These are phyloP conservation scores for Agelastica alni DNA, from an alignment of 2,888 invertebrate genomes.

Conservation along the genomic window DNA sequence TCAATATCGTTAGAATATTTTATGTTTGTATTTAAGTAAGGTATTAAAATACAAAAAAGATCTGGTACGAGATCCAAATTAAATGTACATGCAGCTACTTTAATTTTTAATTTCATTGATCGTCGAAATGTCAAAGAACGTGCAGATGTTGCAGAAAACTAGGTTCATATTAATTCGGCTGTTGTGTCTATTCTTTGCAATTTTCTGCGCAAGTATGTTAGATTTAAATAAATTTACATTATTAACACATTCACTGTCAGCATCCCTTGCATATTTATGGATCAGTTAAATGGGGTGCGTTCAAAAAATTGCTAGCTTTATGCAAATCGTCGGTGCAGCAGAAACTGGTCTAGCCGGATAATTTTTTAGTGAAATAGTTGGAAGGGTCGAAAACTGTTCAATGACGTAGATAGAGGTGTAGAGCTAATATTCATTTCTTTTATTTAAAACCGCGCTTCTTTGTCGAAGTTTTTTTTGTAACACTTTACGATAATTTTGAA, in stretches of 20 bases:
- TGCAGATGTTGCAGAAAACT: conserved; percentile 3
- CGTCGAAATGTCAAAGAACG: conserved; percentile 1
- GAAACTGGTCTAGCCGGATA: conserved; percentile 13
- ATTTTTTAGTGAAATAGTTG: conserved; percentile 1
- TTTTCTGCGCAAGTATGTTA: conserved; percentile 9
- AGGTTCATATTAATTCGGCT: not conserved
- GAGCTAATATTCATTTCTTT: no score
- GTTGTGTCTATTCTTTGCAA: conserved; percentile 1
- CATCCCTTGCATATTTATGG: conserved; percentile 6
- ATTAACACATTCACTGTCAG: conserved; percentile 14
- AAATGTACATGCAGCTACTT: no score
- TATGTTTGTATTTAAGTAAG: no score
- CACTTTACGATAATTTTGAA: no score
- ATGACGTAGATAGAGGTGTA: no score
- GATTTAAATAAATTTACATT: conserved; percentile 17
- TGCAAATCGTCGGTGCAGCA: conserved; percentile 6
- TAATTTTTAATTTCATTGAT: no score
- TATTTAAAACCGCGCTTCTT: no score
- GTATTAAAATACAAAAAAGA: no score
- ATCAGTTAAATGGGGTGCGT: not conserved
- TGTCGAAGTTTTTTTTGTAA: no score
- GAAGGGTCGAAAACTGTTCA: conserved; percentile 10
- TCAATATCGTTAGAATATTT: no score
- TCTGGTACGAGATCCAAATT: no score
- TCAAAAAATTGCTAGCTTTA: conserved; percentile 17